Evolutionary conservation across 1,140 invertebrate species (phyloP).

Genomic region (Ditylenchus dipsaci): DNA sequence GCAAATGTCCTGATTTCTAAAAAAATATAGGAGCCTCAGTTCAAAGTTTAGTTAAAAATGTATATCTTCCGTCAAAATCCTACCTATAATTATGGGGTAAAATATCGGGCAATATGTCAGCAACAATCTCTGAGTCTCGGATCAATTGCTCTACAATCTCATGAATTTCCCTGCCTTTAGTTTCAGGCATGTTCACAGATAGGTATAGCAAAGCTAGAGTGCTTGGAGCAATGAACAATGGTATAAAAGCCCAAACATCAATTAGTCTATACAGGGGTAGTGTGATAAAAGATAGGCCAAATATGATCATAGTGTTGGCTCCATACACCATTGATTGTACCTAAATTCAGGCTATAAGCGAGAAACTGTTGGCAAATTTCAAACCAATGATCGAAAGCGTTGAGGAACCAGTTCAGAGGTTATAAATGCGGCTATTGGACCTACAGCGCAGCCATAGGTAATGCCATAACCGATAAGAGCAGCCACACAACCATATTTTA

Average conservation of each 20-base stretch:
- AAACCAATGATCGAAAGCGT: conserved; percentile 48
- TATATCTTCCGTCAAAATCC: no score
- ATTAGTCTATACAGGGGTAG: conserved; percentile 44
- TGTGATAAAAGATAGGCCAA: conserved; percentile 45
- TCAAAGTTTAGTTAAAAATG: no score
- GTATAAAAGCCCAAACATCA: conserved; percentile 50
- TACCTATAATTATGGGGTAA: conserved; percentile 1
- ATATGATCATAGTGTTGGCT: conserved; percentile 48
- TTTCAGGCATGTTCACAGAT: not conserved
- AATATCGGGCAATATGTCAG: not conserved
- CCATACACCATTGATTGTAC: conserved; percentile 36
- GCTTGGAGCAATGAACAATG: conserved; percentile 51
- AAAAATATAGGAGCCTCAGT: no score
- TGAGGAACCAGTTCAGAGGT: conserved; percentile 47
- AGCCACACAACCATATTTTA: conserved; percentile 48
- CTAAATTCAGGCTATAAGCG: conserved; percentile 48
- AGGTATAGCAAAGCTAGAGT: not conserved
- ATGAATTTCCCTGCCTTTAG: not conserved
- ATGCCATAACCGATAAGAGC: conserved; percentile 39
- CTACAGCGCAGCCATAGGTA: conserved; percentile 27
- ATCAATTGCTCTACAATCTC: conserved; percentile 5
- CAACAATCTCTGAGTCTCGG: not conserved
- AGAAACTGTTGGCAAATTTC: no score
- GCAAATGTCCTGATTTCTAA: no score
- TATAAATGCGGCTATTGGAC: conserved; percentile 52